Conservation (phyloP, 2,113 vertebrate genomes). For the Phaetusa simplex region DNA sequence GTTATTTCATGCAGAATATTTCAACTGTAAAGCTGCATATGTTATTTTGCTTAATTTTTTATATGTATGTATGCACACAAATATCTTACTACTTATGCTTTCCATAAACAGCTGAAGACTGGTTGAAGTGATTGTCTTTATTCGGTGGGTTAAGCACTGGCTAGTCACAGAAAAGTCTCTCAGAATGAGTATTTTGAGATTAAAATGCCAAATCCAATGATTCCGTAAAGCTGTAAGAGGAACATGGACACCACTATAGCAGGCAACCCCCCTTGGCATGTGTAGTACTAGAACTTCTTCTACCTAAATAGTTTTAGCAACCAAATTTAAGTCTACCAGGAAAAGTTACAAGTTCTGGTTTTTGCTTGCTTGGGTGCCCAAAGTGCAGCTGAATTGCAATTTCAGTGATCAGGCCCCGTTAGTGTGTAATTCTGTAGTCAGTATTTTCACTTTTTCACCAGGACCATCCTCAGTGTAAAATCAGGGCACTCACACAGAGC, state of each 20-base stretch:
- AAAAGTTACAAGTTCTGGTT: background rate
- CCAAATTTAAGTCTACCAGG: background rate
- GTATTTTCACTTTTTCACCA: background rate
- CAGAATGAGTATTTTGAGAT: background rate
- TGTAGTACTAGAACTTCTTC: background rate
- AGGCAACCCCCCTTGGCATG: background rate
- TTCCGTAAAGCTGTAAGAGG: background rate
- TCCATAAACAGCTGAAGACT: background rate
- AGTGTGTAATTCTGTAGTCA: background rate
- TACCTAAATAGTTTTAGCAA: background rate
- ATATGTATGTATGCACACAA: background rate
- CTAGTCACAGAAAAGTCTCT: background rate
- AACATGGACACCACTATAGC: background rate
- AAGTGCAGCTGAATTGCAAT: background rate
- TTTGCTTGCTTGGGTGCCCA: background rate
- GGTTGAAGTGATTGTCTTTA: background rate
- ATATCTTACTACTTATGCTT: background rate
- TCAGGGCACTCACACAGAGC: background rate
- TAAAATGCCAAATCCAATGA: background rate
- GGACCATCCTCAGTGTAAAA: background rate
- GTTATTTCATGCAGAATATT: background rate
- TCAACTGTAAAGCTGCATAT: background rate
- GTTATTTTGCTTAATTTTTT: background rate
- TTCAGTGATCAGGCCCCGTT: background rate
- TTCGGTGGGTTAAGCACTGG: background rate